Conservation (phyloP, 2,797 vertebrate genomes). For the Cryptoblepharus egeriae region DNA sequence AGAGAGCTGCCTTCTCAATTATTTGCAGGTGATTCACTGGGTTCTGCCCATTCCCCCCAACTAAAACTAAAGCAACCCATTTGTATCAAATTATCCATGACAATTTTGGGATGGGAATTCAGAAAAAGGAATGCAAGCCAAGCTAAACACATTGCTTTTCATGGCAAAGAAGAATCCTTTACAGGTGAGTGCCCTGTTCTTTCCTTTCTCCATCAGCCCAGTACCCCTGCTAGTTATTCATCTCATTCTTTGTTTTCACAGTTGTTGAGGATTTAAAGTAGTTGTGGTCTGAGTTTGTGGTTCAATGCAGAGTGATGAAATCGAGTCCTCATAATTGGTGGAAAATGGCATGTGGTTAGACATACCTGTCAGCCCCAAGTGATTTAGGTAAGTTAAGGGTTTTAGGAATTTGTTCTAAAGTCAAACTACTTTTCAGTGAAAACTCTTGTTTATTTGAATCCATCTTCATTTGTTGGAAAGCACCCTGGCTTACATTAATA, state of each 20-base stretch:
- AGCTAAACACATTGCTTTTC: conserved; percentile 63
- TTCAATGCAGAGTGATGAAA: conserved; percentile 47
- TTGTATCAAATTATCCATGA: conserved; percentile 78
- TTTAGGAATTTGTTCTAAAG: neutral
- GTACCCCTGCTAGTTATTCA: conserved; percentile 37
- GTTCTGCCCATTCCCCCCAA: conserved; percentile 42
- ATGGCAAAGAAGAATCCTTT: conserved; percentile 45
- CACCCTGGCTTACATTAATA: no score
- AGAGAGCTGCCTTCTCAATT: conserved; percentile 67
- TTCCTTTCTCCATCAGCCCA: conserved; percentile 40
- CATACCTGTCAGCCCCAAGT: conserved; percentile 10
- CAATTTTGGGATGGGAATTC: conserved; percentile 60
- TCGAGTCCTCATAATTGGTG: conserved; percentile 38
- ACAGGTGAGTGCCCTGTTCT: conserved; percentile 37
- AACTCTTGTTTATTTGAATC: no score
- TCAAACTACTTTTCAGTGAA: conserved; percentile 10
- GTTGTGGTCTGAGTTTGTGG: conserved; percentile 27
- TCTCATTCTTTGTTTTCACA: conserved; percentile 48
- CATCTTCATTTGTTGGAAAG: no score
- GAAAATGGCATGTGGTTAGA: conserved; percentile 47
- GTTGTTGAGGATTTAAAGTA: conserved; percentile 60
- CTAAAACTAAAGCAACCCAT: conserved; percentile 67
- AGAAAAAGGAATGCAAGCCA: conserved; percentile 62
- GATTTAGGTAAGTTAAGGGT: conserved; percentile 21
- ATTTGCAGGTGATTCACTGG: conserved; percentile 72